phyloP scores from a whole-genome alignment of 2,888 invertebrate species.

The Rhogogaster chlorosoma region DNA sequence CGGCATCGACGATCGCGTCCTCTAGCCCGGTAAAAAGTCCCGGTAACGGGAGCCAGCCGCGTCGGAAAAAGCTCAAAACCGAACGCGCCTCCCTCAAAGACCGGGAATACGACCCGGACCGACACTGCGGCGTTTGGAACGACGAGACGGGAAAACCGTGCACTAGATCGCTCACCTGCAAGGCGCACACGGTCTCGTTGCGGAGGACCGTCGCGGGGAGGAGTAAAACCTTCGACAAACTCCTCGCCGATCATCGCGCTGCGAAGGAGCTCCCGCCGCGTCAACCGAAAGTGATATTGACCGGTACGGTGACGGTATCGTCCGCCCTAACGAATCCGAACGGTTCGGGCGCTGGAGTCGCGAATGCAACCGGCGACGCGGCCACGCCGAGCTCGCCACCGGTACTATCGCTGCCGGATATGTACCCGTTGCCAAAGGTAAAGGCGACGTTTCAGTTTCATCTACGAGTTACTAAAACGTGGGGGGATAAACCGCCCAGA shows the following conservation, averaged over 20 bases:
- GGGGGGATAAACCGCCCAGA: background rate
- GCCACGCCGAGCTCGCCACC: slow-evolving; percentile 80
- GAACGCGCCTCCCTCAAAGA: slow-evolving; percentile 77
- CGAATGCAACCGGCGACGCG: slow-evolving; percentile 80
- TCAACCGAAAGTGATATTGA: slow-evolving; percentile 66
- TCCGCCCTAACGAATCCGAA: slow-evolving; percentile 65
- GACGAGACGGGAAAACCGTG: slow-evolving; percentile 86
- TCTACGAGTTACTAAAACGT: background rate
- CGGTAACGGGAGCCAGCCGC: slow-evolving; percentile 65
- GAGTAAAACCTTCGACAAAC: slow-evolving; percentile 86
- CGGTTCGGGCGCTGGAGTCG: slow-evolving; percentile 72
- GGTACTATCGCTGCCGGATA: slow-evolving; percentile 75
- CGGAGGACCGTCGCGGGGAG: slow-evolving; percentile 86
- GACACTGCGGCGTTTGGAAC: slow-evolving; percentile 89
- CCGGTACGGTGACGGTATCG: slow-evolving; percentile 62
- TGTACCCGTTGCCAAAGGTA: slow-evolving; percentile 77
- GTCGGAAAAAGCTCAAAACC: slow-evolving; percentile 74
- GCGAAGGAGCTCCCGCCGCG: slow-evolving; percentile 80
- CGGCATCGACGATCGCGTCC: slow-evolving; percentile 57
- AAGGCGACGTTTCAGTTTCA: slow-evolving; percentile 2
- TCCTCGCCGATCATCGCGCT: slow-evolving; percentile 87
- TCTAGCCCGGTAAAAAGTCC: slow-evolving; percentile 74
- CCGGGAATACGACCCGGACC: slow-evolving; percentile 89
- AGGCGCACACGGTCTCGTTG: slow-evolving; percentile 85
- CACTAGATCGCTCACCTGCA: slow-evolving; percentile 88